These are phyloP conservation scores for Lithobius niger DNA, from an alignment of 1,140 invertebrate species.

Conservation along the genomic window DNA sequence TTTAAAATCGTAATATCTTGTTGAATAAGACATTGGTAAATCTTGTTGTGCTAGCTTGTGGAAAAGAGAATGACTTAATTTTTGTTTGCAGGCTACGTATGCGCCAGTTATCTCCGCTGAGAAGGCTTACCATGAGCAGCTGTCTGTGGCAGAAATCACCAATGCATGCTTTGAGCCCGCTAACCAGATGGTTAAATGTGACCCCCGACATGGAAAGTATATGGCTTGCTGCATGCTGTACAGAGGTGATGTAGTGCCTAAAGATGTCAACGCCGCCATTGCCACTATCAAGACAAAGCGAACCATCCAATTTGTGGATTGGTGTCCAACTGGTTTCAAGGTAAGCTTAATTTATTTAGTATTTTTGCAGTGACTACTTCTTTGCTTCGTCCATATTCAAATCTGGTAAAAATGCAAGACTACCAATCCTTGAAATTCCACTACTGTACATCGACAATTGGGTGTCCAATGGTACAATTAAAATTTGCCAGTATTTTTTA, in stretches of 20 bases:
- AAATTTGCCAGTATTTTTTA: too few relatives aligned
- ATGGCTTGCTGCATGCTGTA: slow-evolving; percentile 78
- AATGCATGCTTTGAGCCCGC: slow-evolving; percentile 46
- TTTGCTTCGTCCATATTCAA: too few relatives aligned
- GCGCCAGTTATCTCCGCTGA: slow-evolving; percentile 45
- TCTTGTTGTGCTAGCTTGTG: background rate
- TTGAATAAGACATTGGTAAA: background rate
- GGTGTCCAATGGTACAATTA: too few relatives aligned
- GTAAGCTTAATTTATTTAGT: slow-evolving; percentile 16
- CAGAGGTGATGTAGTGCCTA: slow-evolving; percentile 55
- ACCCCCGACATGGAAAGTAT: slow-evolving; percentile 76
- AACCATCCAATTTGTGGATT: slow-evolving; percentile 64
- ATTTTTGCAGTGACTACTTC: too few relatives aligned
- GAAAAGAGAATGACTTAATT: slow-evolving; percentile 11
- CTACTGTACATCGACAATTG: too few relatives aligned
- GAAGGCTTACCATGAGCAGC: slow-evolving; percentile 44
- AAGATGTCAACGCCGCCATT: slow-evolving; percentile 76
- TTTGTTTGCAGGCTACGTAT: slow-evolving; percentile 33
- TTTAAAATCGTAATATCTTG: too few relatives aligned
- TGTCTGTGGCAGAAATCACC: slow-evolving; percentile 38
- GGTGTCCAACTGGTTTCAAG: slow-evolving; percentile 67
- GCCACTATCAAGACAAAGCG: slow-evolving; percentile 69
- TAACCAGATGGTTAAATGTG: slow-evolving; percentile 61
- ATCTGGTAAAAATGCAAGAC: too few relatives aligned
- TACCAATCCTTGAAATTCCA: too few relatives aligned